These are phyloP conservation scores for Propsilocerus akamusi DNA, from an alignment of 1,140 invertebrate genomes.

Conservation along the genomic window DNA sequence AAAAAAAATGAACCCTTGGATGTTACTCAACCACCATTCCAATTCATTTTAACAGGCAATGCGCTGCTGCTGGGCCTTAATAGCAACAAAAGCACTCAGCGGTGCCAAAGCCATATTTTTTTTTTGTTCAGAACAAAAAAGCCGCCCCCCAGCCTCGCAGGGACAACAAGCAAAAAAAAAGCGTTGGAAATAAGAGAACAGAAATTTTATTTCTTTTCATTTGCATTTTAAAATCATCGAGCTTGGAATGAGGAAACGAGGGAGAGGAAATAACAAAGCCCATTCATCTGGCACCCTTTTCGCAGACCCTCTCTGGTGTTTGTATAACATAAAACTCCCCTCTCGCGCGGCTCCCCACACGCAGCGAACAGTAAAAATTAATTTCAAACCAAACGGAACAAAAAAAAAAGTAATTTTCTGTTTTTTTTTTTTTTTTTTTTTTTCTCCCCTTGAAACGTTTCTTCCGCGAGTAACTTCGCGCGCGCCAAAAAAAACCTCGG, in stretches of 20 bases:
- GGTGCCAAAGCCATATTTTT: conserved; percentile 1
- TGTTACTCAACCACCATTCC: not conserved
- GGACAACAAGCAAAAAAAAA: no score
- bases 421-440: not conserved
- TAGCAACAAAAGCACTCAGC: not conserved
- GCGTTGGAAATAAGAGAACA: no score
- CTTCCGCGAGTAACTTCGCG: not conserved
- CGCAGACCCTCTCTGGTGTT: no score
- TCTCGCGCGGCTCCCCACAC: no score
- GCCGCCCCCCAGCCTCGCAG: no score
- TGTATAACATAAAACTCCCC: no score
- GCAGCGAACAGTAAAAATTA: conserved; percentile 2
- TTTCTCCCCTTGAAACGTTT: no score
- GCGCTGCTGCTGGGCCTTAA: not conserved
- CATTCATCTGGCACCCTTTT: conserved; percentile 1
- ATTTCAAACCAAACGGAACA: conserved; percentile 4
- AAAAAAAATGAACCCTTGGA: not conserved
- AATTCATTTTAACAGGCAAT: not conserved
- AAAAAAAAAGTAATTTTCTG: conserved; percentile 3
- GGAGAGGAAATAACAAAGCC: not conserved
- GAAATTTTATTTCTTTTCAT: not conserved
- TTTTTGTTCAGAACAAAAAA: not conserved
- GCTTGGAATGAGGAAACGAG: not conserved
- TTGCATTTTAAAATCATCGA: conserved; percentile 4
- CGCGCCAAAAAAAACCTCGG: not conserved